Conservation (phyloP, 2,113 vertebrate genomes). For the Trichechus manatus region DNA sequence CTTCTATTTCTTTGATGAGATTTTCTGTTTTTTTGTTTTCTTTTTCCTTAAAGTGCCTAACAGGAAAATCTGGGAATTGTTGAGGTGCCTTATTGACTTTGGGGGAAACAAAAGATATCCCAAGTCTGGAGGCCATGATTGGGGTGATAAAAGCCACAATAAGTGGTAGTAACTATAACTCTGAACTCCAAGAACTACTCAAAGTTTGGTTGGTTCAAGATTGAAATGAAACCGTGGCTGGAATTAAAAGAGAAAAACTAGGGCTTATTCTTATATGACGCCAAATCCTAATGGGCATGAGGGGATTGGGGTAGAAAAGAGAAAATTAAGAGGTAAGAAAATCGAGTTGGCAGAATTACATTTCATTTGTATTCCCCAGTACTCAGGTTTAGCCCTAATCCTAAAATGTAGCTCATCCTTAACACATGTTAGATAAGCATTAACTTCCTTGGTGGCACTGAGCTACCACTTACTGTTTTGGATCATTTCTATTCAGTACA, state of each 20-base stretch:
- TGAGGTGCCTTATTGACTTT: background rate
- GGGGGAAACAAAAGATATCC: background rate
- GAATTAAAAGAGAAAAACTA: background rate
- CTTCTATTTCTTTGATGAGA: background rate
- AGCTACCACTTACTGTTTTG: background rate
- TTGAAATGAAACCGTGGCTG: constrained; percentile 20
- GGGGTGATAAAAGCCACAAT: background rate
- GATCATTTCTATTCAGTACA: constrained; percentile 29
- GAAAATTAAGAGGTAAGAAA: constrained; percentile 43
- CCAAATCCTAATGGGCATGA: background rate
- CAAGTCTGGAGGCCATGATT: background rate
- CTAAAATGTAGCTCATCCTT: background rate
- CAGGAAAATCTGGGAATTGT: background rate
- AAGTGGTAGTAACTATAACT: background rate
- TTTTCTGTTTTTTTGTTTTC: background rate
- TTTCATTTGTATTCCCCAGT: background rate
- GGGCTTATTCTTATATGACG: background rate
- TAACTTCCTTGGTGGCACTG: background rate
- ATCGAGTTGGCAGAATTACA: background rate
- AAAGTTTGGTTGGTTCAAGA: background rate
- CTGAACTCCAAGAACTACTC: background rate
- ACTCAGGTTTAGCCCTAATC: background rate
- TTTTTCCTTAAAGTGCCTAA: background rate
- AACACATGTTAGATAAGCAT: constrained; percentile 25
- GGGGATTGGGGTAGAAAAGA: background rate